phyloP scores from a whole-genome alignment of 2,888 invertebrate species.

The Sisyra terminalis region DNA sequence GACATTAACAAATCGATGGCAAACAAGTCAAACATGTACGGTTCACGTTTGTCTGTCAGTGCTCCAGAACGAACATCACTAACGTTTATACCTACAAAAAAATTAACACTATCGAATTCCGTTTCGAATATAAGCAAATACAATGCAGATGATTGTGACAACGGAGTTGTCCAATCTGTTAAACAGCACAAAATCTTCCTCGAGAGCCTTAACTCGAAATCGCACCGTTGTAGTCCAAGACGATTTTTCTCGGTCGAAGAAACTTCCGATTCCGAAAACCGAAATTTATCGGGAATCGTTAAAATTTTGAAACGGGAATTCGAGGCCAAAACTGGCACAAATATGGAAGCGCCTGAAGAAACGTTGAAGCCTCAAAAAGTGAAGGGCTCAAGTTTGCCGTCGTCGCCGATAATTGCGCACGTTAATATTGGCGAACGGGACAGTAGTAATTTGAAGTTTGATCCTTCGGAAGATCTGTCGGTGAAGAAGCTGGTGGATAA shows the following conservation, averaged over 20 bases:
- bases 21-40: conserved; percentile 21
- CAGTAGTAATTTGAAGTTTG: conserved; percentile 14
- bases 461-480: conserved; percentile 41
- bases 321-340: conserved; percentile 49
- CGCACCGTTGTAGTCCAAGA: conserved; percentile 14
- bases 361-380: conserved; percentile 20
- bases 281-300: conserved; percentile 46
- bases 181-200: conserved; percentile 34
- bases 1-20: conserved; percentile 29
- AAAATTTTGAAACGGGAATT: conserved; percentile 77
- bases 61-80: conserved; percentile 43
- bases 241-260: conserved; percentile 24
- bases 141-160: background rate
- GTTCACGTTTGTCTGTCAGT: conserved; percentile 39
- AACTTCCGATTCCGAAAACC: conserved; percentile 22
- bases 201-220: conserved; percentile 27
- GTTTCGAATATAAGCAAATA: background rate
- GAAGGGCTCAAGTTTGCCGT: conserved; percentile 36
- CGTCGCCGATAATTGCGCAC: conserved; percentile 45
- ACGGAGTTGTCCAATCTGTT: conserved; percentile 23
- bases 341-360: conserved; percentile 14
- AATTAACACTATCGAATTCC: background rate
- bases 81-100: background rate
- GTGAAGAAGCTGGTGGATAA: conserved; percentile 61
- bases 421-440: conserved; percentile 20